phyloP scores from a whole-genome alignment of 2,113 vertebrate species.

The Gadus chalcogrammus region DNA sequence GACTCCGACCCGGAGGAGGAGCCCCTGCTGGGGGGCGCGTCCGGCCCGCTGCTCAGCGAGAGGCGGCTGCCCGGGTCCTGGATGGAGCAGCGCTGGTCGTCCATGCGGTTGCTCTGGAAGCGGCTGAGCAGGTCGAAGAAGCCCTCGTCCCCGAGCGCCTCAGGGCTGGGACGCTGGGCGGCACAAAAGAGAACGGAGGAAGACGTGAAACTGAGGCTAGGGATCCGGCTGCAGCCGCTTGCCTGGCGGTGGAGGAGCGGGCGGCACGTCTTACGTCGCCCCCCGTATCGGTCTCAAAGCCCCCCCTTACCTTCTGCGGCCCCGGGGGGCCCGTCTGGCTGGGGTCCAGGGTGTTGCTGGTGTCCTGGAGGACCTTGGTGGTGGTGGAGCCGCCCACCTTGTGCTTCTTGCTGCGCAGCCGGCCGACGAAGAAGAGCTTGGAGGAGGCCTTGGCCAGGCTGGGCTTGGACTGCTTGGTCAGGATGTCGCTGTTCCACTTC shows the following conservation, averaged over 20 bases:
- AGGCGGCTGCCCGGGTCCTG: conserved; percentile 70
- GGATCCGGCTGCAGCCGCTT: neutral
- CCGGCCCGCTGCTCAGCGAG: conserved; percentile 52
- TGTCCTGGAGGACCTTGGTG: conserved; percentile 86
- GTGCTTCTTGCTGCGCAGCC: conserved; percentile 89
- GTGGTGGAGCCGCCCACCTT: conserved; percentile 77
- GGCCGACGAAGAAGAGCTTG: conserved; percentile 93
- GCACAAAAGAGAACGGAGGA: neutral
- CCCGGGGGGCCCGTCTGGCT: conserved; percentile 54
- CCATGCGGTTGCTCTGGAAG: conserved; percentile 97
- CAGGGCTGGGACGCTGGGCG: conserved; percentile 77
- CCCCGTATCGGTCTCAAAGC: no score
- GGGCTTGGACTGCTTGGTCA: conserved; percentile 87
- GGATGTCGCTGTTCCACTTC: conserved; percentile 89
- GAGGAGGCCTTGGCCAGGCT: conserved; percentile 83
- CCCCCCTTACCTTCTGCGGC: conserved; percentile 75
- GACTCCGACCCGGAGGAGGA: conserved; percentile 65
- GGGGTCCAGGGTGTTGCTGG: conserved; percentile 85
- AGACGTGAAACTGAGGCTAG: neutral
- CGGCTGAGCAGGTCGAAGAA: conserved; percentile 95
- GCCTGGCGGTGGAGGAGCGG: no score
- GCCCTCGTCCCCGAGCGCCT: conserved; percentile 84
- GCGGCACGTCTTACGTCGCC: neutral
- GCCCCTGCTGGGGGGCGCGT: conserved; percentile 64
- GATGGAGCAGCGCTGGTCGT: conserved; percentile 89